Percentiles rank a stretch among this genome's conserved stretches.
Conservation (phyloP, 2,797 vertebrate species). For the Paratrypauchen microcephalus region DNA sequence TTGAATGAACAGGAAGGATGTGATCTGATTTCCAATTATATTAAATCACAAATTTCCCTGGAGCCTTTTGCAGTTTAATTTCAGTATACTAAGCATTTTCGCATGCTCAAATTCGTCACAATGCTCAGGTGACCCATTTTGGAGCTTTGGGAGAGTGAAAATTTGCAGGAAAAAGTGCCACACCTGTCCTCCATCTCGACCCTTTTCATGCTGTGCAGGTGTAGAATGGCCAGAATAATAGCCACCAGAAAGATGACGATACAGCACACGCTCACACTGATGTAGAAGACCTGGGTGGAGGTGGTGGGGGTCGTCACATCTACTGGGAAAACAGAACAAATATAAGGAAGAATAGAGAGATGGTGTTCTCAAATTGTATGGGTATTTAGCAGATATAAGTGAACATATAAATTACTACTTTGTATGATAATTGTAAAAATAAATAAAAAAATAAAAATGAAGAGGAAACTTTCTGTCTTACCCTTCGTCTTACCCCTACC, state of each 20-base stretch:
- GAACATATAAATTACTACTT: background rate
- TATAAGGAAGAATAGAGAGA: background rate
- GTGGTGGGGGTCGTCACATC: slow-evolving; percentile 89
- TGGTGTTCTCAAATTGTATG: too few species aligned
- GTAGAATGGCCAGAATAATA: slow-evolving; percentile 94
- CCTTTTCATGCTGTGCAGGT: slow-evolving; percentile 98
- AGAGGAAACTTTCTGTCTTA: too few species aligned
- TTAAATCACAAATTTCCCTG: slow-evolving; percentile 23
- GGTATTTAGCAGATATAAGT: too few species aligned
- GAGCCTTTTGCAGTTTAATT: slow-evolving; percentile 25
- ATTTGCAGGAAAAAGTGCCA: slow-evolving; percentile 18
- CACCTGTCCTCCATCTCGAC: slow-evolving; percentile 98
- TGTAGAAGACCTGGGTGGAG: slow-evolving; percentile 97
- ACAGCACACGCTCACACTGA: slow-evolving; percentile 97
- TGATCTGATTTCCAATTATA: slow-evolving; percentile 20
- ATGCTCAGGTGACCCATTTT: slow-evolving; percentile 25
- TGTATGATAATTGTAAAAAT: background rate
- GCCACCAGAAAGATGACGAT: slow-evolving; percentile 98
- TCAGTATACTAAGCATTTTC: slow-evolving; percentile 3
- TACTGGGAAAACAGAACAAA: slow-evolving; percentile 65
- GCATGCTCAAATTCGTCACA: slow-evolving; percentile 37
- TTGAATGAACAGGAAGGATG: background rate
- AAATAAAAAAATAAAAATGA: background rate
- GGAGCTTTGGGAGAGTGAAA: slow-evolving; percentile 11
- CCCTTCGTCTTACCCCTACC: too few species aligned